Percentiles rank a stretch among this genome's conserved stretches.
phyloP scores from a whole-genome alignment of 2,113 vertebrate species.

The Athene cunicularia region DNA sequence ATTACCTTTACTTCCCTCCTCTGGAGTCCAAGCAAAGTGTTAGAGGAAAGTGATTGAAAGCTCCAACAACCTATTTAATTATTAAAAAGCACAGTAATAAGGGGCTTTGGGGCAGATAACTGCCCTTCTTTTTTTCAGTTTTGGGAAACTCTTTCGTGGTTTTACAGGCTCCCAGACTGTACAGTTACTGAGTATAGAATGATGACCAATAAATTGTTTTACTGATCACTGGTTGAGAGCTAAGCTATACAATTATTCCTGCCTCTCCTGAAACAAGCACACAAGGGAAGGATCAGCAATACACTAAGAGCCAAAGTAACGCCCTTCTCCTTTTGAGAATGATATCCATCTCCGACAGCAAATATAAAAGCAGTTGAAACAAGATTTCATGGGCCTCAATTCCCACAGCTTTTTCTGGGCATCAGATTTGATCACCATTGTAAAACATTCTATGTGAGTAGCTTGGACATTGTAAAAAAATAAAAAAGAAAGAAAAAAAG shows the following conservation, averaged over 20 bases:
- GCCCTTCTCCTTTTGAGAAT: constrained; percentile 55
- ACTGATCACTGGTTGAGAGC: neutral
- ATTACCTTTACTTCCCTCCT: neutral
- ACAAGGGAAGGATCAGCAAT: constrained; percentile 32
- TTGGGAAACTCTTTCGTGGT: neutral
- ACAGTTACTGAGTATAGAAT: neutral
- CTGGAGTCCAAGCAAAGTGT: neutral
- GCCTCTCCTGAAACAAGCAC: neutral
- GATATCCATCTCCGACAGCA: constrained; percentile 56
- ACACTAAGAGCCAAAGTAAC: constrained; percentile 59
- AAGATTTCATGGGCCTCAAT: constrained; percentile 78
- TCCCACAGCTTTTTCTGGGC: constrained; percentile 76
- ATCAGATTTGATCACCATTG: constrained; percentile 76
- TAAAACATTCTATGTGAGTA: constrained; percentile 70
- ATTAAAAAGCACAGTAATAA: neutral
- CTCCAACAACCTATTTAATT: neutral
- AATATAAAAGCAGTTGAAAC: constrained; percentile 73
- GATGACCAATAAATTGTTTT: constrained; percentile 31
- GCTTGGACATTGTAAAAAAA: constrained; percentile 1
- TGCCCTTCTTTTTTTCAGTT: neutral
- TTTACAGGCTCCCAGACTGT: neutral
- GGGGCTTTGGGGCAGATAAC: neutral
- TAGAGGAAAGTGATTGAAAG: neutral
- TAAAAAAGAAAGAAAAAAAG: neutral
- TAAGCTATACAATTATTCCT: neutral